Evolutionary conservation across 2,113 vertebrate species (phyloP).

Genomic region (Hydrochoerus hydrochaeris): DNA sequence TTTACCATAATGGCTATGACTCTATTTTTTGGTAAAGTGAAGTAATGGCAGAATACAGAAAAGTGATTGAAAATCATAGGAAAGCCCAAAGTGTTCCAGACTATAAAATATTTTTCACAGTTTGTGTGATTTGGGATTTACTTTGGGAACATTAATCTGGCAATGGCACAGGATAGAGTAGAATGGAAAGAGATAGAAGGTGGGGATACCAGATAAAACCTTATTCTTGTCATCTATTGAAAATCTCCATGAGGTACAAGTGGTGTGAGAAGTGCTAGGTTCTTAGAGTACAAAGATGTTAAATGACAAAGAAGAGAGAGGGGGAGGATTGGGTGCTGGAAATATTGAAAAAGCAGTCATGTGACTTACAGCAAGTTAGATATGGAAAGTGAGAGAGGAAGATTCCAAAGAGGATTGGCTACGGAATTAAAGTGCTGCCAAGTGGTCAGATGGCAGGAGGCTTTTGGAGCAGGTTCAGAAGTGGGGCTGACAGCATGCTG

Average conservation of each 20-base stretch:
- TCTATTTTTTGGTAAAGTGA: background rate
- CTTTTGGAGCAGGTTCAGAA: background rate
- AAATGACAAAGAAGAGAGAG: background rate
- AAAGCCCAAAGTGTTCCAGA: background rate
- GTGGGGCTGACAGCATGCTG: background rate
- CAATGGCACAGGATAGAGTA: background rate
- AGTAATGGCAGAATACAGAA: background rate
- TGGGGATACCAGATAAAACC: background rate
- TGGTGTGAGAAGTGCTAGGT: background rate
- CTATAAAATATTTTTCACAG: background rate
- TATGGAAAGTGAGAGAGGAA: background rate
- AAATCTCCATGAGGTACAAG: background rate
- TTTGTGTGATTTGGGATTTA: background rate
- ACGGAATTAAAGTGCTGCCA: too few relatives aligned
- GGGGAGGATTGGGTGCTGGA: too few relatives aligned
- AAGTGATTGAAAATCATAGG: background rate
- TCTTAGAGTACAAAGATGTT: background rate
- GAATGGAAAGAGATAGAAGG: background rate
- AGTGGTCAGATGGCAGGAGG: background rate
- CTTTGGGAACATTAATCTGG: background rate
- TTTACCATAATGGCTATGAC: fast-evolving
- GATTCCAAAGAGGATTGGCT: background rate
- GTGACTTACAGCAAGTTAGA: background rate
- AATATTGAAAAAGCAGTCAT: background rate
- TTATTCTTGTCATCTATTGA: background rate